Percentiles rank a stretch among this genome's conserved stretches.
Evolutionary conservation across 2,888 invertebrate genomes (phyloP).

Genomic region (Alloplasta piceator): DNA sequence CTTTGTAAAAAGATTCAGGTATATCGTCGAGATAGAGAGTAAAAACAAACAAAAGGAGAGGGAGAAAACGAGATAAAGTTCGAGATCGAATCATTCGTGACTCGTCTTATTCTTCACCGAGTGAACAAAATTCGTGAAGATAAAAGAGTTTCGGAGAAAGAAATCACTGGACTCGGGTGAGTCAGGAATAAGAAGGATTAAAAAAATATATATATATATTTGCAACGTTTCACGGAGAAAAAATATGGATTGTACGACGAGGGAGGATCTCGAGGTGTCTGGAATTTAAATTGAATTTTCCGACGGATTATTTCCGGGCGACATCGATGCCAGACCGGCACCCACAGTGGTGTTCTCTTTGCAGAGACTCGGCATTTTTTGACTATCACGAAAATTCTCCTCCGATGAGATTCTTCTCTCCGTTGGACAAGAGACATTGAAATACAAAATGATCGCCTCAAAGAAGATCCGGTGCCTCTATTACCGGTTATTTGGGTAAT

Average conservation of each 20-base stretch:
- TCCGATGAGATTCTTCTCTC: too few relatives aligned
- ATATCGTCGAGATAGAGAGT: too few relatives aligned
- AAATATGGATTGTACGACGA: neutral
- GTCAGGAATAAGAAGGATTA: neutral
- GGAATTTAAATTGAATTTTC: slow-evolving; percentile 35
- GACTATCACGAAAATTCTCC: too few relatives aligned
- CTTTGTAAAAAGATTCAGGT: neutral
- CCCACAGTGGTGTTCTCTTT: slow-evolving; percentile 13
- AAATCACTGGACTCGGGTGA: slow-evolving; percentile 31
- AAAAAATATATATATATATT: neutral
- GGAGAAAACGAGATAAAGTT: neutral
- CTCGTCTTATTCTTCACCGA: neutral
- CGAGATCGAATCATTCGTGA: slow-evolving; percentile 35
- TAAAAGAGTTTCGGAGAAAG: neutral
- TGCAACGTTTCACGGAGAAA: too few relatives aligned
- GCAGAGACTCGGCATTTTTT: slow-evolving; percentile 20
- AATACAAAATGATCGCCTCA: neutral
- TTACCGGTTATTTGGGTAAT: neutral
- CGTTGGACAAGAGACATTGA: too few relatives aligned
- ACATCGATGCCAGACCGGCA: slow-evolving; percentile 75
- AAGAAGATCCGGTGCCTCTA: slow-evolving; percentile 26
- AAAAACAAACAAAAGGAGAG: neutral
- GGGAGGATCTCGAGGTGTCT: neutral
- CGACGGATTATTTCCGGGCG: slow-evolving; percentile 64
- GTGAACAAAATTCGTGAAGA: slow-evolving; percentile 31